phyloP scores from a whole-genome alignment of 2,797 vertebrate genomes.

The Corythornis leucogaster region DNA sequence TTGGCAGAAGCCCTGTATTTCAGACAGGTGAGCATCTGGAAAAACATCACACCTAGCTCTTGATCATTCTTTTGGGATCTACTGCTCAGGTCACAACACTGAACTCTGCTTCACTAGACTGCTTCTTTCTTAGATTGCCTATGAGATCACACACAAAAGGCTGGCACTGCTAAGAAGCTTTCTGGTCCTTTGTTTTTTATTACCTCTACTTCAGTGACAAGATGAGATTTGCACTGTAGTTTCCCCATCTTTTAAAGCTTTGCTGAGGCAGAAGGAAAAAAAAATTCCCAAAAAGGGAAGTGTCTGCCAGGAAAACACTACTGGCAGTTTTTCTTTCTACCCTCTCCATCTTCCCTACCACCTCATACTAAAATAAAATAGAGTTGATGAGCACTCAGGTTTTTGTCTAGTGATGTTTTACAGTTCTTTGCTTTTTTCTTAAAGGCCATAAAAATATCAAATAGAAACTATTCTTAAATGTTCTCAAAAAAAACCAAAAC shows the following conservation, averaged over 20 bases:
- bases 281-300: neutral
- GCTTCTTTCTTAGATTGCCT: neutral
- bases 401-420: neutral
- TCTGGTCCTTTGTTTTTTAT: neutral
- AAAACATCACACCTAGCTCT: neutral
- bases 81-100: neutral
- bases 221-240: neutral
- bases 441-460: neutral
- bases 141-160: neutral
- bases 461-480: neutral
- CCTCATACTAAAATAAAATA: fast-evolving
- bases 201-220: neutral
- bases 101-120: neutral
- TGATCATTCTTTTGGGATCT: neutral
- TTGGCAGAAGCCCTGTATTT: conserved; percentile 87
- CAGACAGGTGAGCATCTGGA: conserved; percentile 74
- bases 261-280: neutral
- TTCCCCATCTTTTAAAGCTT: neutral
- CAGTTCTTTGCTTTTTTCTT: neutral
- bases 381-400: neutral
- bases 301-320: neutral
- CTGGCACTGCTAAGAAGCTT: neutral
- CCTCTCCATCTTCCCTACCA: neutral
- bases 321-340: neutral
- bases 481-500: neutral